phyloP scores from a whole-genome alignment of 2,888 invertebrate genomes.

The Mesorhabditis belari region DNA sequence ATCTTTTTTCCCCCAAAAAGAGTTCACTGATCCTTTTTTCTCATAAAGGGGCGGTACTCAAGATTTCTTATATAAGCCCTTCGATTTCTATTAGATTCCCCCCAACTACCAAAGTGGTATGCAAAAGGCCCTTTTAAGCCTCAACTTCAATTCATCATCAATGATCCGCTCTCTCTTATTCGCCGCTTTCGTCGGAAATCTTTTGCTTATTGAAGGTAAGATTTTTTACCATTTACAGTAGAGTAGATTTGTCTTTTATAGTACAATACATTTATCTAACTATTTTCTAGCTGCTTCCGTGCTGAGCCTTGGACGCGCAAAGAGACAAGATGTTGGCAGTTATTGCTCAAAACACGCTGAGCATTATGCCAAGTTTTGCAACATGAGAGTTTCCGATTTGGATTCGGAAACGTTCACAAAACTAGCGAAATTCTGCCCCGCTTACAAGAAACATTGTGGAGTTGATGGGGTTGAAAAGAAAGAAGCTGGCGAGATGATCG shows the following conservation, averaged over 20 bases:
- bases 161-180: conserved; percentile 4
- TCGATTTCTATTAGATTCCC: no score
- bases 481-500: conserved; percentile 18
- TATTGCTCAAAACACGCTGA: conserved; percentile 36
- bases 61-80: no score
- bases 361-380: conserved; percentile 36
- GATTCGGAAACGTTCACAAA: conserved; percentile 26
- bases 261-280: background rate
- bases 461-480: background rate
- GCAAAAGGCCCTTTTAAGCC: background rate
- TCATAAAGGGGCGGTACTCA: no score
- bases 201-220: conserved; percentile 9
- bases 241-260: background rate
- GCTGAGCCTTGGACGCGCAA: conserved; percentile 16
- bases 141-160: background rate
- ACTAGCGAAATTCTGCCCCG: conserved; percentile 42
- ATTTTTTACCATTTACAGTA: background rate
- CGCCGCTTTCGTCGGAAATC: conserved; percentile 4
- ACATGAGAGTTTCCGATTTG: conserved; percentile 16
- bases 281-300: background rate
- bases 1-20: no score
- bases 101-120: no score
- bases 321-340: conserved; percentile 21
- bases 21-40: no score
- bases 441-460: conserved; percentile 39